Evolutionary conservation across 2,797 vertebrate genomes (phyloP), one percentile per base, ranked within the genome.

Genomic region (Lophotriccus pileatus): DNA sequence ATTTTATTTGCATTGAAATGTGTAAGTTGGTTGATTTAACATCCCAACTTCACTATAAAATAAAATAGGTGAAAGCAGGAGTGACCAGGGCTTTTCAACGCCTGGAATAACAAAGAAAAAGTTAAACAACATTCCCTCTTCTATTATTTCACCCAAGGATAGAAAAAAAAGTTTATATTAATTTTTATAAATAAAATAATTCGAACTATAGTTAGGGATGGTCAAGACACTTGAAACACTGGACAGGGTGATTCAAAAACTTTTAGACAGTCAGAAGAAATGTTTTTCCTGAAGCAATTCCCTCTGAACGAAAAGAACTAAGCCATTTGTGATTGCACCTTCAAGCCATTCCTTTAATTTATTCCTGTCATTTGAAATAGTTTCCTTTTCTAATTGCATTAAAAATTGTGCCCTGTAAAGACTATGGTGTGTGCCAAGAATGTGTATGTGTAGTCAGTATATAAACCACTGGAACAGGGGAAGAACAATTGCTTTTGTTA

Each of bases 361-460:
- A 86, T 73, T 96, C 47, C 64, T 74, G 84, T 72, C 47, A 78
- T 44, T 95, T 79, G 63, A 85, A 94, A 79, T 91, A 14, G 58
- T 87, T 95, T 85, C 68, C 92, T 95, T 91, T 88, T 60, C 76
- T 96, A 95, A 93, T 93, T 94, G 70, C 59, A 91, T 87, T 92
- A 87, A 95, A 91, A 94, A 69, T 30, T 63, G 68, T 53, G 52
- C 70, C 59, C 80, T 90, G 64, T 69, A 76, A 88, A 84, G 84
- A 23, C 41, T 10, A 15, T 7, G 7, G 37, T 36, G 44, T 56
- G 59, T 77, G 89, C 87, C 93, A 90, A 86, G 85, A 94, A 86
- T 76, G 49, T 46, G 60, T 64, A 60, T 27, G 34, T 9, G 17
- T 53, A 84, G 70, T 34, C 55, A 53, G 80, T 43, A 80, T 47